Base-by-base conservation (phyloP, 2,888 invertebrate species). In the Caenorhabditis sp. region DNA sequence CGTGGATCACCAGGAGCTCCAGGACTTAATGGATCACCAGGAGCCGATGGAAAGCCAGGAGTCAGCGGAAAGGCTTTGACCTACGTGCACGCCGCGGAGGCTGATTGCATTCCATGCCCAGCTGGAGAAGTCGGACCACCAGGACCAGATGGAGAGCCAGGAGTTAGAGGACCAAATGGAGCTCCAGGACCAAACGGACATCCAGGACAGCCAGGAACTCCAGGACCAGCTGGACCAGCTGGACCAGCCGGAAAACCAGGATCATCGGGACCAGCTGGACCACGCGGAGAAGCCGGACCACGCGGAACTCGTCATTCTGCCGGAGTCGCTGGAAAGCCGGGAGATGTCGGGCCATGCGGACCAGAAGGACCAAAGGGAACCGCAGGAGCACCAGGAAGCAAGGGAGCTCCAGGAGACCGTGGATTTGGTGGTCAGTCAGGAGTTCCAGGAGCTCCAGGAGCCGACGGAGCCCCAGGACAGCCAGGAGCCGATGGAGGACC, bases 181-280 rank as follows among this genome's bases (percentile, higher is more conserved):
- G 70, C 80, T 32, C 81, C 85, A 61, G 85, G 85, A 74, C 62
- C 60, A 61, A 81, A 71, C 20, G 85, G 85, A 74, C 40, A 56
- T 4, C 82, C 83, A 55, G 85, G 85, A 61, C 69, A 80, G 2
- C 74, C 76, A 56, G 85, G 85, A 71, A n/a, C 15, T 4, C 79
- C 86, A 53, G 87, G 88, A 77, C 78, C 84, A 20, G 68, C 81
- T 15, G 89, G 89, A 61, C 85, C 84, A 70, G 82, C 87, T 9
- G 89, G 89, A 65, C 72, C 68, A 37, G 81, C 81, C 26, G 89
- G 89, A 68, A 72, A 79, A 44, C 55, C 74, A 11, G 87, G 87
- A 44, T 58, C 76, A 70, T 24, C 44, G 0, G 85, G 85, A 72
- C 82, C 79, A 53, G 22, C 70, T 11, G 85, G 83, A 76, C 67